Evolutionary conservation across 1,140 invertebrate species (phyloP).

Genomic region (Scylla paramamosain): DNA sequence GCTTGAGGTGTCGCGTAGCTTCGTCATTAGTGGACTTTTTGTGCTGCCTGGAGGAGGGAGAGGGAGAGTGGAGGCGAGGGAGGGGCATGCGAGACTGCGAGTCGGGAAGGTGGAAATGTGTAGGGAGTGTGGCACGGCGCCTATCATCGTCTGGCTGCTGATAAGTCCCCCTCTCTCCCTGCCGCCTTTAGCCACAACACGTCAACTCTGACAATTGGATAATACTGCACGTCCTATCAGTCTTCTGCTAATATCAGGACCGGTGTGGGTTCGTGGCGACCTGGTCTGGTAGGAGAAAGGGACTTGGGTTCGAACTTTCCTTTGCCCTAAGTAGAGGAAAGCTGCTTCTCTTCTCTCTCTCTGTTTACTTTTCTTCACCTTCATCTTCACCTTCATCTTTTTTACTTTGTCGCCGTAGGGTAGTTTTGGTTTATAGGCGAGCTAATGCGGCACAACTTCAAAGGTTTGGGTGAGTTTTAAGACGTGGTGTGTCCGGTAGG

Average conservation of each 20-base stretch:
- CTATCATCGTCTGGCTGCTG: slow-evolving; percentile 38
- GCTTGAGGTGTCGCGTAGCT: slow-evolving; percentile 31
- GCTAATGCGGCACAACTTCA: neutral
- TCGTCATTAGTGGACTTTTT: slow-evolving; percentile 58
- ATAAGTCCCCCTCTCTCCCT: slow-evolving; percentile 8
- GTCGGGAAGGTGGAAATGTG: neutral
- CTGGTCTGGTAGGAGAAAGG: neutral
- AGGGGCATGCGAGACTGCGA: neutral
- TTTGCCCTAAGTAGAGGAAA: neutral
- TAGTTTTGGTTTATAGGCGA: neutral
- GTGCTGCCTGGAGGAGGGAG: neutral
- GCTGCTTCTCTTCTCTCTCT: neutral
- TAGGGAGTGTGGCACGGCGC: slow-evolving; percentile 28
- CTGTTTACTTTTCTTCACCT: neutral
- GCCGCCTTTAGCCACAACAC: neutral
- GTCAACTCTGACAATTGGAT: slow-evolving; percentile 39
- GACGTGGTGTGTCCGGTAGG: no score
- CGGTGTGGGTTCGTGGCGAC: neutral
- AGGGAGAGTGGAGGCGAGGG: neutral
- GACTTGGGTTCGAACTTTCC: neutral
- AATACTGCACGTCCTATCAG: neutral
- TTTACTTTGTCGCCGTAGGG: neutral
- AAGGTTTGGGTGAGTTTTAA: neutral
- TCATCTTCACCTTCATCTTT: neutral
- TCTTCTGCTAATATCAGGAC: neutral